Base-by-base conservation (phyloP, 2,888 invertebrate genomes). In the Vanessa cardui region DNA sequence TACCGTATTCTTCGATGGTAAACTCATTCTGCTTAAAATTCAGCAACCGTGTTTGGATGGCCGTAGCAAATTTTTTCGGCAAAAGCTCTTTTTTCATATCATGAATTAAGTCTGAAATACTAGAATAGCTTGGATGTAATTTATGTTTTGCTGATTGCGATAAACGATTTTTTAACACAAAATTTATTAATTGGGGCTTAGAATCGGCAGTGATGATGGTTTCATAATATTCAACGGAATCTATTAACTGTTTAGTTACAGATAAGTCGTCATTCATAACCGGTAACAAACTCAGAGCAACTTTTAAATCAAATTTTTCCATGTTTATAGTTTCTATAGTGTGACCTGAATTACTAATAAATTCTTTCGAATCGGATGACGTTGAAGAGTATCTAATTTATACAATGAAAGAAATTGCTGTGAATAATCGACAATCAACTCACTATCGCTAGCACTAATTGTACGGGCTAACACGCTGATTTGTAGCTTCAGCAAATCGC, bases 91-190 rank as follows among this genome's bases (percentile, higher is more conserved):
- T 58, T 58, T 58, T 58, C 44, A 58, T 58, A 44, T 44, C 44
- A 58, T 45, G 44, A 58, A 58, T 58, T 58, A 58, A 45, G 45
- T 58, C 58, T 58, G 58, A 45, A 58, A 58, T 45, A 45, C 58
- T 58, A 58, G 58, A 58, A 45, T 58, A 58, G 45, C 44, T 58
- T 45, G 58, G 45, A 44, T 58, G 44, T 58, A 58, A 58, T 58
- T 58, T 58, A 45, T 45, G 58, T 58, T 58, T 58, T 58, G 58
- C 58, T 45, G 58, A 58, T 58, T 45, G 58, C 15, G 58, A 45
- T 58, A 58, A 58, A 58, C 58, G 58, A 58, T 58, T 58, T 58
- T 58, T 58, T 58, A 58, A 44, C 18, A 58, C 58, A 39, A 58
- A 58, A 15, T 58, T 58, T 44, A 58, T 58, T 58, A 58, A 58